Percentiles rank a stretch among this genome's conserved stretches.
Conservation (phyloP, 1,140 invertebrate species). For the Alviniconcha marisindica region DNA sequence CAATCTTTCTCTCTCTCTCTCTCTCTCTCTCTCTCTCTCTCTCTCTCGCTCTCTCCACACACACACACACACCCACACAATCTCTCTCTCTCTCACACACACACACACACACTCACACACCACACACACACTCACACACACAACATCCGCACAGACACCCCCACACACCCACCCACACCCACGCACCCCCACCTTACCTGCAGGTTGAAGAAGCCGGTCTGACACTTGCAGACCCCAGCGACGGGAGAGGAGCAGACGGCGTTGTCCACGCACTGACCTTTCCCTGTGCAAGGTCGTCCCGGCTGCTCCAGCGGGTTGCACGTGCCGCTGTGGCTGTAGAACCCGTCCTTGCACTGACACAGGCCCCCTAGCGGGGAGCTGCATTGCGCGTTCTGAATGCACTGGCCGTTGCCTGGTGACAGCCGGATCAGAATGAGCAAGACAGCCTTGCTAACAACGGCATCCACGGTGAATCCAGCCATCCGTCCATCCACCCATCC, state of each 20-base stretch:
- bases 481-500: too few species aligned
- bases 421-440: too few species aligned
- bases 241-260: conserved; percentile 12
- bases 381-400: conserved; percentile 40
- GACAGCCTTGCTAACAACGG: too few species aligned
- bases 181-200: neutral
- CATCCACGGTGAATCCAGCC: too few species aligned
- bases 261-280: conserved; percentile 41
- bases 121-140: too few species aligned
- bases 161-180: neutral
- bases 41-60: too few species aligned
- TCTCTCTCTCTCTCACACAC: too few species aligned
- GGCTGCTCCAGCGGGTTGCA: conserved; percentile 33
- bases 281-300: conserved; percentile 27
- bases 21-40: too few species aligned
- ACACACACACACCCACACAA: too few species aligned
- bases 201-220: conserved; percentile 31
- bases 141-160: too few species aligned
- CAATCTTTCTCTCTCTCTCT: too few species aligned
- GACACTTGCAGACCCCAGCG: conserved; percentile 26
- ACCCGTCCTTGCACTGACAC: conserved; percentile 33
- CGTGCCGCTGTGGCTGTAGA: conserved; percentile 15
- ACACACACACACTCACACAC: too few species aligned
- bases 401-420: conserved; percentile 26
- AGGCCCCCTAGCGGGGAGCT: neutral